Evolutionary conservation across 2,797 vertebrate species (phyloP).

Genomic region (Okamejei kenojei): DNA sequence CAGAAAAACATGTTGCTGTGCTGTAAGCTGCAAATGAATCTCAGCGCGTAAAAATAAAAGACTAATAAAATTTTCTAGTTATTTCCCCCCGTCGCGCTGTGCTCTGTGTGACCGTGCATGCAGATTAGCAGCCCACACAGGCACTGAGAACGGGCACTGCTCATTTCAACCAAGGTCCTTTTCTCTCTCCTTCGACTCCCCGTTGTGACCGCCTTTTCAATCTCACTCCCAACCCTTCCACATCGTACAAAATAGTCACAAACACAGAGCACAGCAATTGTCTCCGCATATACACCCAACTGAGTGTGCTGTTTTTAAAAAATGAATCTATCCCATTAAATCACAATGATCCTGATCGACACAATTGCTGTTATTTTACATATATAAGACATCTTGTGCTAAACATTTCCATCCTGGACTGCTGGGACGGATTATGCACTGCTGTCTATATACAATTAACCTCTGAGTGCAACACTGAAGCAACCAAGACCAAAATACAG

Average conservation of each 20-base stretch:
- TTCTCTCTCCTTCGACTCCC: slow-evolving; percentile 80
- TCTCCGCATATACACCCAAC: slow-evolving; percentile 25
- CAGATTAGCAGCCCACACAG: slow-evolving; percentile 83
- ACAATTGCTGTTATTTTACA: slow-evolving; percentile 36
- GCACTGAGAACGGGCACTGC: slow-evolving; percentile 70
- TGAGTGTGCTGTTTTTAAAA: slow-evolving; percentile 37
- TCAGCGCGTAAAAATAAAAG: slow-evolving; percentile 23
- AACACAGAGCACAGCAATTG: slow-evolving; percentile 33
- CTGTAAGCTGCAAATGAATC: slow-evolving; percentile 36
- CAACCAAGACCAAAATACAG: slow-evolving; percentile 34
- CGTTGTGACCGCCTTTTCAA: slow-evolving; percentile 84
- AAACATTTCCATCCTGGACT: slow-evolving; percentile 36
- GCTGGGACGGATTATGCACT: slow-evolving; percentile 18
- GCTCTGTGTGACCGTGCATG: slow-evolving; percentile 87
- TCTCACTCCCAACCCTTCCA: slow-evolving; percentile 46
- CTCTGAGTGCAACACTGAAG: slow-evolving; percentile 21
- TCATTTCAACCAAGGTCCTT: slow-evolving; percentile 72
- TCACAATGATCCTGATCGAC: slow-evolving; percentile 33
- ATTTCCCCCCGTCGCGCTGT: slow-evolving; percentile 61
- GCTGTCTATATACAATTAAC: slow-evolving; percentile 34
- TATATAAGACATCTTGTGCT: slow-evolving; percentile 37
- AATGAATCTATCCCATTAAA: slow-evolving; percentile 37
- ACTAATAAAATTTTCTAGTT: slow-evolving; percentile 35
- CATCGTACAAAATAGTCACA: slow-evolving; percentile 37
- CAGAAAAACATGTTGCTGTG: slow-evolving; percentile 28